Evolutionary conservation across 2,113 vertebrate species (phyloP).

Genomic region (Henicopernis longicauda): DNA sequence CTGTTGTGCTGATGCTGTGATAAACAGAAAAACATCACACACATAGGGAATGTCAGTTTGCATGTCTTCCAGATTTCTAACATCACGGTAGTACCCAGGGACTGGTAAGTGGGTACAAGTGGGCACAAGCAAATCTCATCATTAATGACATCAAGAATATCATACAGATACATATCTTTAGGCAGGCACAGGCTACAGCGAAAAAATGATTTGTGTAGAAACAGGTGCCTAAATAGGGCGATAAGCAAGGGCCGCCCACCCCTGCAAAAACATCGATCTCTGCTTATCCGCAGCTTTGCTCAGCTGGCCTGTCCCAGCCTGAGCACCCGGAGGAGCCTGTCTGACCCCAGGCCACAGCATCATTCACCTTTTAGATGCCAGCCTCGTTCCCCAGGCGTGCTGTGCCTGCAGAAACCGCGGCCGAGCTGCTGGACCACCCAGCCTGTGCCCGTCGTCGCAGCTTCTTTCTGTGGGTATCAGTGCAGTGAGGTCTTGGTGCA

Average conservation of each 20-base stretch:
- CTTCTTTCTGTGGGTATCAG: not conserved
- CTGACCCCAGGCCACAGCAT: not conserved
- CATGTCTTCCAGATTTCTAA: not conserved
- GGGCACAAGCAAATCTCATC: not conserved
- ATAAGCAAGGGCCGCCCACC: fast-evolving
- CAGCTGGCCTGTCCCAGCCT: not conserved
- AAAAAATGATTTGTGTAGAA: not conserved
- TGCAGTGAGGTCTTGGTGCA: not conserved
- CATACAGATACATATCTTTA: not conserved
- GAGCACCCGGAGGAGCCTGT: not conserved
- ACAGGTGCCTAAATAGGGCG: not conserved
- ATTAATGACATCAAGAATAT: not conserved
- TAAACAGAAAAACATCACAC: not conserved
- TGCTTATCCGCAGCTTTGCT: not conserved
- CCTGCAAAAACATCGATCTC: not conserved
- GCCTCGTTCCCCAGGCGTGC: not conserved
- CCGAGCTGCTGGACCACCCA: not conserved
- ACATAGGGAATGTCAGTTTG: not conserved
- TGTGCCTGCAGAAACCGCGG: not conserved
- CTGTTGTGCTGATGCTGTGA: not conserved
- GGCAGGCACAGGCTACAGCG: not conserved
- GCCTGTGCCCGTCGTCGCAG: not conserved
- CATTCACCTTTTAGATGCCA: not conserved
- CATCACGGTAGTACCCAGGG: not conserved
- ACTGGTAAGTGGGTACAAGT: not conserved